A percentile compares a stretch with the other conserved stretches of the same genome.
Evolutionary conservation across 2,113 vertebrate species (phyloP).

Genomic region (Neotoma lepida): DNA sequence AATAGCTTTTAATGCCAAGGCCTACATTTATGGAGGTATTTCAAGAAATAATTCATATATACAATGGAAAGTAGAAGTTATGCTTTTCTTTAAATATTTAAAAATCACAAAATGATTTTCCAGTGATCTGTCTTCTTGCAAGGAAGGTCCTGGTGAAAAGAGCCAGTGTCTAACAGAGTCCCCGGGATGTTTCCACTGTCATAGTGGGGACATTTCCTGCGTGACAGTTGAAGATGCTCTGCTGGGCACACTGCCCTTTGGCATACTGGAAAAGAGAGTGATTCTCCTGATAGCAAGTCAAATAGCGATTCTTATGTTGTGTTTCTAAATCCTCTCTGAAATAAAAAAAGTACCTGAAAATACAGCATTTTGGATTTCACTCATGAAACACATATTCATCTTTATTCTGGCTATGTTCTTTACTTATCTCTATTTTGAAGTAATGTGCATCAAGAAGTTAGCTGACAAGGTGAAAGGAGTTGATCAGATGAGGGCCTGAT

Average conservation of each 20-base stretch:
- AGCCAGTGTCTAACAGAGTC: constrained; percentile 33
- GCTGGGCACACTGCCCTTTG: neutral
- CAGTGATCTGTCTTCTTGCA: constrained; percentile 67
- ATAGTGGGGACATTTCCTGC: neutral
- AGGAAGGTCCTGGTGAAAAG: constrained; percentile 1
- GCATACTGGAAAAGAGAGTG: neutral
- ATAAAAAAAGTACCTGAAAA: neutral
- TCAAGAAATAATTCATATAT: constrained; percentile 66
- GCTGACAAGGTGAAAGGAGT: neutral
- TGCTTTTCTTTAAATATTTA: constrained; percentile 76
- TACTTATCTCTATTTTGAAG: neutral
- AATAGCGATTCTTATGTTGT: neutral
- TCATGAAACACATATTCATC: neutral
- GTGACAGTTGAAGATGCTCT: neutral
- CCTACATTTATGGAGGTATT: constrained; percentile 62
- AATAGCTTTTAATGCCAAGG: constrained; percentile 51
- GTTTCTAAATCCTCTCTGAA: neutral
- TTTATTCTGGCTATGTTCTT: neutral
- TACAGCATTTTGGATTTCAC: neutral
- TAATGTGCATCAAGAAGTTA: neutral
- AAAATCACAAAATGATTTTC: constrained; percentile 70
- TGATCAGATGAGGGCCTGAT: neutral
- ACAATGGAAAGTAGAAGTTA: constrained; percentile 68
- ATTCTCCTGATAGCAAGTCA: neutral
- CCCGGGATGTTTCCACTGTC: constrained; percentile 35